Evolutionary conservation across 92 coral and sea anemone genomes (phyloP).

Genomic region (Metridium senile): DNA sequence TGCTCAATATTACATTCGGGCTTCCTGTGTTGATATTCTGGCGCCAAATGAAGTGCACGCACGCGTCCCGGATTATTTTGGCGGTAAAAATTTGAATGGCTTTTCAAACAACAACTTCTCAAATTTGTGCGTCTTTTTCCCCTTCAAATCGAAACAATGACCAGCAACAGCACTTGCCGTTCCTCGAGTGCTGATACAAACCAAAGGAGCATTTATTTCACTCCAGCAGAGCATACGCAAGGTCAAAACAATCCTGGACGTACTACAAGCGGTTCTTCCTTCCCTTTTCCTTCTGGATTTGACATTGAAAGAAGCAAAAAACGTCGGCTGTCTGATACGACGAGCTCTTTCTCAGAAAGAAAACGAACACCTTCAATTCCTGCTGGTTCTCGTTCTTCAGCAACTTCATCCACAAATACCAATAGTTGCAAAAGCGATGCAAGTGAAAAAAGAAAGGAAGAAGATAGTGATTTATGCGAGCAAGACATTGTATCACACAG

Average conservation of each 20-base stretch:
- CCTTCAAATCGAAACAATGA: no score
- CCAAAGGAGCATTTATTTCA: not conserved
- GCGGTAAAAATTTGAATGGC: not conserved
- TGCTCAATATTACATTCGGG: not conserved
- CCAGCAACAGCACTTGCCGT: not conserved
- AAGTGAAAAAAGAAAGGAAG: not conserved
- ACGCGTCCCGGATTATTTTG: slow-evolving; percentile 4
- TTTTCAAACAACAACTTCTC: no score
- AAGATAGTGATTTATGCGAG: slow-evolving; percentile 29
- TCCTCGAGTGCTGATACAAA: slow-evolving; percentile 2
- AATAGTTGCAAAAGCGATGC: not conserved
- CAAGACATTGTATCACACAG: slow-evolving; percentile 31
- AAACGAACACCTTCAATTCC: slow-evolving; percentile 17
- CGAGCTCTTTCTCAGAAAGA: slow-evolving; percentile 15
- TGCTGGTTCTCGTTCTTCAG: slow-evolving; percentile 4
- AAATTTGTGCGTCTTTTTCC: no score
- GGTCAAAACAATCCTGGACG: not conserved
- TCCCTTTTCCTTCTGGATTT: not conserved
- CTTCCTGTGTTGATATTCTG: slow-evolving; percentile 11
- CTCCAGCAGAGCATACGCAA: slow-evolving; percentile 25
- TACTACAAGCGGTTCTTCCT: not conserved
- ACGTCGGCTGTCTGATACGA: not conserved
- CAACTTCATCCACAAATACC: not conserved
- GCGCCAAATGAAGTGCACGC: slow-evolving; percentile 16
- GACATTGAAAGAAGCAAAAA: slow-evolving; percentile 5